A percentile compares a stretch with the other conserved stretches of the same genome.
These are phyloP conservation scores for Omphaloscelis lunosa DNA, from an alignment of 2,888 invertebrate species.

Conservation along the genomic window DNA sequence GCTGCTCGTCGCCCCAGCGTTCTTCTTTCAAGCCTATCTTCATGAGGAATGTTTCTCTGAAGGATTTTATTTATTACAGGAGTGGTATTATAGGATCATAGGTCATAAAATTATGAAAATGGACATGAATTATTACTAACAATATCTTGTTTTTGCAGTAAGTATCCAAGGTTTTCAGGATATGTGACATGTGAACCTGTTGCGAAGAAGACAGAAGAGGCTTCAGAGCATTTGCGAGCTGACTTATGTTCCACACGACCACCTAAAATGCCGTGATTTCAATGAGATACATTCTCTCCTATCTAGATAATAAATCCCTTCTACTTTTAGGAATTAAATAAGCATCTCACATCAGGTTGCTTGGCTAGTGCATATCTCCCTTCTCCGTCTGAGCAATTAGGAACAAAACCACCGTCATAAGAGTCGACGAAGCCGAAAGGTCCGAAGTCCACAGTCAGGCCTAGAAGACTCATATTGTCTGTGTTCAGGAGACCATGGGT, in stretches of 20 bases:
- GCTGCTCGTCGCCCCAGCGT: conserved; percentile 85
- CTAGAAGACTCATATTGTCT: conserved; percentile 92
- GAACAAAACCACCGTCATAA: conserved; percentile 91
- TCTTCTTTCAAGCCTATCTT: conserved; percentile 90
- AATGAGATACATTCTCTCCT: not conserved
- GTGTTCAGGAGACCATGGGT: conserved; percentile 92
- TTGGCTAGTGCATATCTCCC: conserved; percentile 91
- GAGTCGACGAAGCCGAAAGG: conserved; percentile 93
- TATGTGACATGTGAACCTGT: conserved; percentile 85
- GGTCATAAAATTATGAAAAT: not conserved
- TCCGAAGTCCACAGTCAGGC: conserved; percentile 92
- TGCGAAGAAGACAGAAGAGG: conserved; percentile 86
- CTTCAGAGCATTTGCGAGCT: conserved; percentile 91
- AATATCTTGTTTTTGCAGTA: conserved; percentile 88
- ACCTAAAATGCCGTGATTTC: conserved; percentile 73
- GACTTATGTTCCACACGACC: conserved; percentile 92
- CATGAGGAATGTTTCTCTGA: conserved; percentile 86
- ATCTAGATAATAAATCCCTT: not conserved
- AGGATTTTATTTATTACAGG: too few species aligned
- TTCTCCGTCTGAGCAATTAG: conserved; percentile 92
- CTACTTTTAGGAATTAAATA: not conserved
- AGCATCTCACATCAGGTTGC: conserved; percentile 90
- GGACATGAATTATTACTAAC: conserved; percentile 72
- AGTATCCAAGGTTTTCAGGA: conserved; percentile 85
- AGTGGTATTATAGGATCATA: not conserved